Percentiles rank a stretch among this genome's conserved stretches.
These are phyloP conservation scores for Stomorhina lunata DNA, from an alignment of 2,888 invertebrate genomes.

Conservation along the genomic window DNA sequence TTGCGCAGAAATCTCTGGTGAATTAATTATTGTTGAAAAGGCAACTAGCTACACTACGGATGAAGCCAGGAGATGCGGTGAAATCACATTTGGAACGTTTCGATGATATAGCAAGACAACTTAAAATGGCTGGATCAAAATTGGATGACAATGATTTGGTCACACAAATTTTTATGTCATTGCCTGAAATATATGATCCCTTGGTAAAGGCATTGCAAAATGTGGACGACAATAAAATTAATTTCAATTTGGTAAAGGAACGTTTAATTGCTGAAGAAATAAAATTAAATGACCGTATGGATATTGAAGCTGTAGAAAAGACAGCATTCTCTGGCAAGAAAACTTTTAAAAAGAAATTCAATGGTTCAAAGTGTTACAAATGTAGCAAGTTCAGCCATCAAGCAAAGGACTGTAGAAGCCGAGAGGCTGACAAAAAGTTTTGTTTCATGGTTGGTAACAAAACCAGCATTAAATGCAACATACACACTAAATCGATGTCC, in stretches of 20 bases:
- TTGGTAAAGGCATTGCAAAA: neutral
- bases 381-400: too few relatives aligned
- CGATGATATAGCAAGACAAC: neutral
- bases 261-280: slow-evolving; percentile 1
- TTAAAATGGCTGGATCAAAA: neutral
- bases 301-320: neutral
- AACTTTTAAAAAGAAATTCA: too few relatives aligned
- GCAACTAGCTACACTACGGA: slow-evolving; percentile 30
- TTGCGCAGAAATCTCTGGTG: neutral
- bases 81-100: neutral
- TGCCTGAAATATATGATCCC: neutral
- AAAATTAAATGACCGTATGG: neutral
- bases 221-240: slow-evolving; percentile 2
- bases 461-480: neutral
- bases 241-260: slow-evolving; percentile 13
- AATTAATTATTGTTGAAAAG: slow-evolving; percentile 28
- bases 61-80: neutral
- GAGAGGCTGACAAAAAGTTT: too few relatives aligned
- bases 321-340: neutral
- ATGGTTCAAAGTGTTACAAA: too few relatives aligned
- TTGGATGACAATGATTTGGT: neutral
- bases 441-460: slow-evolving; percentile 16
- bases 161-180: neutral
- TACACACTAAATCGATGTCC: slow-evolving; percentile 40
- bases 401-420: too few relatives aligned